Base-by-base conservation (phyloP, 2,888 invertebrate species). In the Mesochorus sp. region DNA sequence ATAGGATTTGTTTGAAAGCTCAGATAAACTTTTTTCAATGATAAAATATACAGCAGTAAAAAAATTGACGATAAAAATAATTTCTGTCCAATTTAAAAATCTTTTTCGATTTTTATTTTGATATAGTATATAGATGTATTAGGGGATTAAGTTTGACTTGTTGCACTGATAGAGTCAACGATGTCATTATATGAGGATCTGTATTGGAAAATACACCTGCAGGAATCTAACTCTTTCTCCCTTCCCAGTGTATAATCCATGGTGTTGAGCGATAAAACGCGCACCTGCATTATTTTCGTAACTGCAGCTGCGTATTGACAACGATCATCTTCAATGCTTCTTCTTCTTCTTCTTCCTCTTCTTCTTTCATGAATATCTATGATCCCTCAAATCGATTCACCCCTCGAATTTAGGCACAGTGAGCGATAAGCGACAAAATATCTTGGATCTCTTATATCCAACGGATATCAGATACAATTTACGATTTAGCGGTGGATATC, bases 241-340 rank as follows among this genome's bases (percentile, higher is more conserved):
- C 14, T 31, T 12, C n/a, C n/a, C n/a, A n/a, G 12, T 28, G 42
- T 12, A 14, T 14, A 47, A 49, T 57, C 62, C 31, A 39, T 24
- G 24, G 39, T 66, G 34, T 8, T 26, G 34, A 14, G 31, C 55
- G 31, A 31, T 24, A 59, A 34, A 47, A 55, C 17, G 55, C 3
- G 49, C 77, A 77, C 68, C 77, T 77, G 77, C 73, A 57, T 62
- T 51, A 49, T 37, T 31, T 26, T 44, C 28, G 17, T 3, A 3
- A 5, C 3, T 49, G 73, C 77, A 77, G 73, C 77, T 77, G 77
- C 73, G 34, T 47, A 73, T 73, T 78, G 77, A 73, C 77, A 78
- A 55, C 62, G 68, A 73, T 71, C 70, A 66, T 71, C 44, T 66
- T 14, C 24, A 17, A 47, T 47, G 8, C n/a, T n/a, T n/a, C n/a